Base-by-base conservation (phyloP, 2,888 invertebrate species). In the Pycnomerus fuliginosus region DNA sequence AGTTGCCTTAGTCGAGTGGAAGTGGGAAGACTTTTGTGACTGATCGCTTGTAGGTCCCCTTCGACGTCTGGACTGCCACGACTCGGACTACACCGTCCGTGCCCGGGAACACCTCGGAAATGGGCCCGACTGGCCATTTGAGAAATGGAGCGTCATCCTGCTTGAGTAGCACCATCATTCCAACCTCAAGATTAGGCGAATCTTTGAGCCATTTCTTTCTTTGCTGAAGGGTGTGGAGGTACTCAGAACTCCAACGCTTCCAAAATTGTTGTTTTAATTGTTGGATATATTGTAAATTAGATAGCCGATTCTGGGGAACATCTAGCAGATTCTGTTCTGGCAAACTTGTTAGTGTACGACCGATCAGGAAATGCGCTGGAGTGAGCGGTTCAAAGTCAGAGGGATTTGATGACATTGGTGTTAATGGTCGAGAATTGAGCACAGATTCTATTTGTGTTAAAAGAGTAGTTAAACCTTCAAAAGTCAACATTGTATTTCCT, bases 341-440 rank as follows among this genome's bases (percentile, higher is more conserved):
- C 2, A 55, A 3, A n/a, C 53, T 11, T 46, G 58, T 43, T 3
- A 56, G 22, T 15, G 55, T 13, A 17, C 47, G 32, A 10, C 58
- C 58, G 29, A 62, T 58, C 3, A 65, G 44, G 36, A 67, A 65
- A 42, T 65, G 64, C 14, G 52, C 52, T 1, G 65, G 61, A 13
- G 62, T 62, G 1, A 64, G 48, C 3, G 52, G 40, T 20, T 27
- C 38, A 10, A 56, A 28, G 36, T 64, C 60, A 29, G 50, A 50
- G 3, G 64, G 62, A 47, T 64, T 59, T 12, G 42, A 27, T 3
- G 58, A 55, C 2, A 62, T 4, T 1, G 60, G 55, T n/a, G 39
- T 45, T 4, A 68, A 31, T 1, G 65, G 68, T 22, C 68, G 31
- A 2, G 62, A 68, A 46, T 68, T 69, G 14, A 67, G 39, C 20